Base-by-base conservation (phyloP, 2,797 vertebrate species). In the Leptodactylus fallax region DNA sequence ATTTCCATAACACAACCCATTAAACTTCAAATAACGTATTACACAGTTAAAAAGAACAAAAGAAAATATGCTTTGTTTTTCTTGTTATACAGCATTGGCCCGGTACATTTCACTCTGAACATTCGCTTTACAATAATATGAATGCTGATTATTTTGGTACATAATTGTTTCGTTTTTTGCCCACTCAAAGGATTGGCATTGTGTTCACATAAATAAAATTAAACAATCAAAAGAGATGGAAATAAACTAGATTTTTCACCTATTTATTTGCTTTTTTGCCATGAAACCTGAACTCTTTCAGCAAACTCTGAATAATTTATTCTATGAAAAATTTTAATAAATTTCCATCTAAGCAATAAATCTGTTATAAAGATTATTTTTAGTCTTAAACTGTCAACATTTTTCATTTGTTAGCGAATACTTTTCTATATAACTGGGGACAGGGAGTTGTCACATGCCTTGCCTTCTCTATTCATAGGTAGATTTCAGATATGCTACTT, bases 1-100 rank as follows among this genome's bases (percentile, higher is more conserved):
- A 84, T 85, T 85, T 77, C 47, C 21, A 63, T 27, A 85, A 85
- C 27, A 84, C 53, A 58, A 58, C 13, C 69, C 56, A 85, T 61
- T 76, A 76, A 60, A 49, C 71, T 85, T 85, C 71, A 85, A 84
- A 77, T 60, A 51, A 85, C 61, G n/a, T 77, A 61, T 76, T 63
- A 19, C 21, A 61, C 72, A 60, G 67, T 47, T 74, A 71, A 49
- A 63, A 23, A 76, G 36, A 85, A 23, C 36, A 74, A 77, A n/a
- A 45, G 21, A 56, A 77, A 85, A 61, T 77, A 51, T 51, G 58
- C n/a, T 85, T 77, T 60, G 55, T 60, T 85, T 85, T 25, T 77
- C 74, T 85, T 85, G 63, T 85, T 45, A 25, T 60, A 65, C n/a
- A 19, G 23, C 17, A n/a, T 12, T 60, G 45, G 55, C 36, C 58